These are phyloP conservation scores for Dendrocopos noguchii DNA, from an alignment of 2,113 vertebrate genomes.

Conservation along the genomic window DNA sequence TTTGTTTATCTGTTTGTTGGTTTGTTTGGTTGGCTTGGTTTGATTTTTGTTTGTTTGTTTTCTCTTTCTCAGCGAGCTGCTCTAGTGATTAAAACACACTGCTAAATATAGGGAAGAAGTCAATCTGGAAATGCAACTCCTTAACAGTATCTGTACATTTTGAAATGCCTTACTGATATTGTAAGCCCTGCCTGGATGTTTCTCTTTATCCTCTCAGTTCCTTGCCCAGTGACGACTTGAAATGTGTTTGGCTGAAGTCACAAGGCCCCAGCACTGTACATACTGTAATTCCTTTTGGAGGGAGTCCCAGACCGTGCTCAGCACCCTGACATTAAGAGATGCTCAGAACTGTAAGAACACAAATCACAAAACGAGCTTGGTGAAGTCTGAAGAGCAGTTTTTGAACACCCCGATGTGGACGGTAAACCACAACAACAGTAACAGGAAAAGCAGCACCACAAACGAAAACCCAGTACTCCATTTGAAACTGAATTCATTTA, in stretches of 20 bases:
- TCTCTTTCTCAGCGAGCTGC: neutral
- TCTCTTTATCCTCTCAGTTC: neutral
- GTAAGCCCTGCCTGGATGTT: neutral
- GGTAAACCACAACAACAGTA: slow-evolving; percentile 75
- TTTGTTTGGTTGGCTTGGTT: too few species aligned
- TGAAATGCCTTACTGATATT: neutral
- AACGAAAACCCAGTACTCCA: slow-evolving; percentile 62
- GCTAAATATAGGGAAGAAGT: neutral
- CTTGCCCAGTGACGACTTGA: neutral
- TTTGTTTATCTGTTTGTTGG: too few species aligned
- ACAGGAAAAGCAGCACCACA: slow-evolving; percentile 76
- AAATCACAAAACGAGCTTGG: slow-evolving; percentile 34
- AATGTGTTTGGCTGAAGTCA: neutral
- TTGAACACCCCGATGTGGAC: slow-evolving; percentile 53
- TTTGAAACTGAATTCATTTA: slow-evolving; percentile 59
- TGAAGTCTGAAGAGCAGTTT: slow-evolving; percentile 51
- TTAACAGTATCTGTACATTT: neutral
- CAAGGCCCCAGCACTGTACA: neutral
- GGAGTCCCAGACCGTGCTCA: neutral
- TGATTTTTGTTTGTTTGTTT: neutral
- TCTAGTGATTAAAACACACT: neutral
- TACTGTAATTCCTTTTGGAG: neutral
- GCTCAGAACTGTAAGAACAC: neutral
- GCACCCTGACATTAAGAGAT: neutral
- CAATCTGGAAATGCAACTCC: neutral